Percentiles rank a stretch among this genome's conserved stretches.
These are phyloP conservation scores for Ptychadena robeensis DNA, from an alignment of 2,797 vertebrate species.

Conservation along the genomic window DNA sequence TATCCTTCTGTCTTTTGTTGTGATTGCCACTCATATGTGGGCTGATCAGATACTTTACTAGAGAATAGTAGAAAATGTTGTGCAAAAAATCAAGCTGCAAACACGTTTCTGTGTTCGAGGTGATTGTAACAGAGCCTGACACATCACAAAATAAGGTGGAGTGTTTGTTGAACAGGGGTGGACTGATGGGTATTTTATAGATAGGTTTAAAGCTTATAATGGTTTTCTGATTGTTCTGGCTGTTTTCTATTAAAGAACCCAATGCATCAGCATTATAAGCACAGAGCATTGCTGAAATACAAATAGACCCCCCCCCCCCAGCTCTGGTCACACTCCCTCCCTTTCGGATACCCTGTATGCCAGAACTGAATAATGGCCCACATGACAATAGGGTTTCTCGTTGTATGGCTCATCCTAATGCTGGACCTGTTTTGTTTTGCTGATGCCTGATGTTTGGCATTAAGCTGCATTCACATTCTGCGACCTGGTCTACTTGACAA, in stretches of 20 bases:
- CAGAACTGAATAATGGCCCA: slow-evolving; percentile 49
- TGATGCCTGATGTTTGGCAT: slow-evolving; percentile 54
- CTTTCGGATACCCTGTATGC: slow-evolving; percentile 38
- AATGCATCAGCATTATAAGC: slow-evolving; percentile 58
- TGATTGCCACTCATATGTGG: not conserved
- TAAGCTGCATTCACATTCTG: slow-evolving; percentile 49
- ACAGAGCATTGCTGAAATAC: slow-evolving; percentile 44
- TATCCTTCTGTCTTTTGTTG: not conserved
- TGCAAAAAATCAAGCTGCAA: slow-evolving; percentile 26
- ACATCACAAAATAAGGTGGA: slow-evolving; percentile 51
- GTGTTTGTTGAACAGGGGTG: slow-evolving; percentile 38
- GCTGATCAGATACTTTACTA: not conserved
- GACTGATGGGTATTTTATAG: slow-evolving; percentile 46
- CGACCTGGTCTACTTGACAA: slow-evolving; percentile 32
- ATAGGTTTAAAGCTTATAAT: slow-evolving; percentile 51
- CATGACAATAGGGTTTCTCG: slow-evolving; percentile 52
- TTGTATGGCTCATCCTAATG: slow-evolving; percentile 50
- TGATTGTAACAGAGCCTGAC: slow-evolving; percentile 36
- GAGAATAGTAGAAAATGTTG: not conserved
- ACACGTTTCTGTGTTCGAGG: slow-evolving; percentile 17
- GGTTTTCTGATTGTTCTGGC: slow-evolving; percentile 55
- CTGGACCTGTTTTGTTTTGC: slow-evolving; percentile 49
- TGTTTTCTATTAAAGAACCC: slow-evolving; percentile 52
- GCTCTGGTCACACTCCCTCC: slow-evolving; percentile 43
- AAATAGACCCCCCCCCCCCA: slow-evolving; percentile 34